These are phyloP conservation scores for Drosophila pallidifrons DNA, from an alignment of 1,140 invertebrate genomes.

Conservation along the genomic window DNA sequence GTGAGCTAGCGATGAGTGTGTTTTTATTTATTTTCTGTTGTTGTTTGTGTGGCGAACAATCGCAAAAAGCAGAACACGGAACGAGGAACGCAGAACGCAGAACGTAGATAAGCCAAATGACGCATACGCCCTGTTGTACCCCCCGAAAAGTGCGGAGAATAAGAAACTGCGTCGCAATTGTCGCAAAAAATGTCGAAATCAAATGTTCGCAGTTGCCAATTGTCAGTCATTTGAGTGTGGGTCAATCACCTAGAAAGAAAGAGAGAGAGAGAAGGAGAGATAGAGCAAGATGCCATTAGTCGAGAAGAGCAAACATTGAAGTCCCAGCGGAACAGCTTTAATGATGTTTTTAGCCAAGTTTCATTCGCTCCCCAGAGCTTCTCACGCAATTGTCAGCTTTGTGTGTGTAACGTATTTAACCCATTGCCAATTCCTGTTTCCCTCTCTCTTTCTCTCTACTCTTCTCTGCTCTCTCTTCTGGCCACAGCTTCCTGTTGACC, in stretches of 20 bases:
- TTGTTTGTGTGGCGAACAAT: neutral
- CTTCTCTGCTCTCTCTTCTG: neutral
- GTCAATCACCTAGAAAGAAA: constrained; percentile 31
- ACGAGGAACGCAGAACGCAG: neutral
- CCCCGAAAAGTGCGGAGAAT: neutral
- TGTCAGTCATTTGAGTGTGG: constrained; percentile 5
- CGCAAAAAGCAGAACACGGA: constrained; percentile 5
- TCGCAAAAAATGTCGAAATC: constrained; percentile 29
- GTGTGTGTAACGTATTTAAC: constrained; percentile 3
- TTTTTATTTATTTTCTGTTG: neutral
- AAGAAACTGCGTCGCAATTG: constrained; percentile 60
- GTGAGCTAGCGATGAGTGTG: neutral
- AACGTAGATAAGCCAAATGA: constrained; percentile 50
- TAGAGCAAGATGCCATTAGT: neutral
- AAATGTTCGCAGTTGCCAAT: constrained; percentile 9
- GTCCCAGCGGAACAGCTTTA: constrained; percentile 1
- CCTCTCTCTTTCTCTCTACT: neutral
- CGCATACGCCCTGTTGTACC: constrained; percentile 55
- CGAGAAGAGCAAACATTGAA: constrained; percentile 10
- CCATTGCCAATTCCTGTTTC: neutral
- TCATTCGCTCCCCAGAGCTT: neutral
- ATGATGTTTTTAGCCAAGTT: constrained; percentile 14
- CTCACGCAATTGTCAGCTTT: neutral
- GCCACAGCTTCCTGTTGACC: constrained; percentile 16
- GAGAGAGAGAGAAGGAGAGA: neutral